Conservation (phyloP, 2,113 vertebrate genomes). For the Chrysemys picta region DNA sequence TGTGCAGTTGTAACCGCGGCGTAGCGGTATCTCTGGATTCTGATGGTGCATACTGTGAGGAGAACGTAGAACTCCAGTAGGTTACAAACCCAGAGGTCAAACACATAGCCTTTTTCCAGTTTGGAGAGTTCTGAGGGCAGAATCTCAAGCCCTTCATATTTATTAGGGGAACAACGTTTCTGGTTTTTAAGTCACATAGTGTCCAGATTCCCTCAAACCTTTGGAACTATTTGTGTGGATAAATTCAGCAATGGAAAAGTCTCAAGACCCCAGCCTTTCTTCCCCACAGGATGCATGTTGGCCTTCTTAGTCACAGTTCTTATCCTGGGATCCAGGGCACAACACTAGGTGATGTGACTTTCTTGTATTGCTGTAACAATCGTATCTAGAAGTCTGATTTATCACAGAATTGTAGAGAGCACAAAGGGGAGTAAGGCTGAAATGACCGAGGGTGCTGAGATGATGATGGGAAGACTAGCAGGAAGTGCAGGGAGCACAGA, state of each 20-base stretch:
- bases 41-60: fast-evolving
- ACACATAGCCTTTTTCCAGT: not conserved
- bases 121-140: not conserved
- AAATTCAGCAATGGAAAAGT: not conserved
- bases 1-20: not conserved
- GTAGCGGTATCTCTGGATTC: not conserved
- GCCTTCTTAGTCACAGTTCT: not conserved
- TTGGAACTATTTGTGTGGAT: not conserved
- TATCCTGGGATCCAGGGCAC: not conserved
- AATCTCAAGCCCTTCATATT: not conserved
- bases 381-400: not conserved
- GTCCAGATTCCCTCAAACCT: not conserved
- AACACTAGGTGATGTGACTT: not conserved
- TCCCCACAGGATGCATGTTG: not conserved
- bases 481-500: not conserved
- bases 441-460: not conserved
- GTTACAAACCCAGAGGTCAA: fast-evolving
- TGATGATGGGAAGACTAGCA: not conserved
- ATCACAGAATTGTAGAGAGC: not conserved
- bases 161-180: not conserved
- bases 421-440: not conserved
- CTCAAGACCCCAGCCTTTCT: not conserved
- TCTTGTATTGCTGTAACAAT: not conserved
- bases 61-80: not conserved
- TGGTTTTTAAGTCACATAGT: not conserved